phyloP scores from a whole-genome alignment of 2,888 invertebrate genomes.

The Scaptomyza caliginosa region DNA sequence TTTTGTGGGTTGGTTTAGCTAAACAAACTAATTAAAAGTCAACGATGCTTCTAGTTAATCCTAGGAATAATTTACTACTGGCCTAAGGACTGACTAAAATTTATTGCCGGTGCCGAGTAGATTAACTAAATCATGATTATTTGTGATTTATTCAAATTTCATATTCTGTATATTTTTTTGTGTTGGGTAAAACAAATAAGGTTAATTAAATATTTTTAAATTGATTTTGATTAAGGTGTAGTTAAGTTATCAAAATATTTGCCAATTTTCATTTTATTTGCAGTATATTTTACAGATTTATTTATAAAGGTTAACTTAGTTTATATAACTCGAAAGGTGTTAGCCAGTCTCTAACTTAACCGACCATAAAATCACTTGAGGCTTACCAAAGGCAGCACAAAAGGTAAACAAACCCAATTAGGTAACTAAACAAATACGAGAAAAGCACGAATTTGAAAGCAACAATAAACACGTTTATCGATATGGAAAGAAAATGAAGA shows the following conservation, averaged over 20 bases:
- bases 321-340: neutral
- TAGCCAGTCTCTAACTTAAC: slow-evolving; percentile 4
- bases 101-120: slow-evolving; percentile 6
- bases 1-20: neutral
- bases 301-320: neutral
- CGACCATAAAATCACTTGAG: slow-evolving; percentile 29
- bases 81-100: slow-evolving; percentile 23
- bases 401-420: slow-evolving; percentile 11
- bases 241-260: neutral
- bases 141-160: neutral
- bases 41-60: slow-evolving; percentile 32
- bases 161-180: neutral
- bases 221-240: neutral
- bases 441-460: slow-evolving; percentile 28
- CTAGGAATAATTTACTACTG: slow-evolving; percentile 33
- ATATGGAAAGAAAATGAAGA: neutral
- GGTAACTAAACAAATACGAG: slow-evolving; percentile 24
- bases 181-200: neutral
- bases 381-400: slow-evolving; percentile 4
- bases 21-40: slow-evolving; percentile 63
- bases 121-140: slow-evolving; percentile 1
- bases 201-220: neutral
- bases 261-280: neutral
- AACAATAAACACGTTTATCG: slow-evolving; percentile 43
- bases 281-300: neutral